Conservation (phyloP, 1,140 invertebrate species). For the Euura lappo region DNA sequence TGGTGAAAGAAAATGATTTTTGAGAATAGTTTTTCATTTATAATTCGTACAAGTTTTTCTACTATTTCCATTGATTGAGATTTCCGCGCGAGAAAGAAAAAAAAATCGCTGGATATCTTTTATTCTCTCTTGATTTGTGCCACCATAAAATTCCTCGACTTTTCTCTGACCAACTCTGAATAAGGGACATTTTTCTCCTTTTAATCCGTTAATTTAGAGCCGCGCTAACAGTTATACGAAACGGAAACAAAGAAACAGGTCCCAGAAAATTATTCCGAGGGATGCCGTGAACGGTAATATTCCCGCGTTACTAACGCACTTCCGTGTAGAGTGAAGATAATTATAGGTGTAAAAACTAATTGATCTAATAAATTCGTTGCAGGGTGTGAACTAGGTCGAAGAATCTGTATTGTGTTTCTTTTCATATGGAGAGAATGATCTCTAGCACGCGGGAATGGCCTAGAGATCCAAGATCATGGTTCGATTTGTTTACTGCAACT, state of each 20-base stretch:
- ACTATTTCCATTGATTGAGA: too few species aligned
- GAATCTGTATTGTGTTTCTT: not conserved
- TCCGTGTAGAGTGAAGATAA: not conserved
- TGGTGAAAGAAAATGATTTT: too few species aligned
- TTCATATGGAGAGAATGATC: not conserved
- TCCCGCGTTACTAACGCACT: not conserved
- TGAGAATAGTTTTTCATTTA: too few species aligned
- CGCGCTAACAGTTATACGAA: too few species aligned
- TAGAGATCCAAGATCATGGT: conserved; percentile 2
- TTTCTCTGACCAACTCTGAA: not conserved
- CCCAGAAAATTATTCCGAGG: not conserved
- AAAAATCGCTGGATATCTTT: too few species aligned
- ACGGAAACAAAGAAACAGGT: too few species aligned
- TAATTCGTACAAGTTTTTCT: too few species aligned
- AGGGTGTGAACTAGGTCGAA: not conserved
- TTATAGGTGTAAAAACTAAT: not conserved
- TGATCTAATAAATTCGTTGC: not conserved
- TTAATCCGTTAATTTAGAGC: too few species aligned
- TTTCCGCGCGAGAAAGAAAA: too few species aligned
- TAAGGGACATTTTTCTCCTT: not conserved
- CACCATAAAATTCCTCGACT: too few species aligned
- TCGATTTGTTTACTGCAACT: too few species aligned
- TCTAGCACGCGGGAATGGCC: not conserved
- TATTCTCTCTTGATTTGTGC: too few species aligned
- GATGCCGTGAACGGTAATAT: not conserved